Evolutionary conservation across 2,113 vertebrate species (phyloP).

Genomic region (Chamaetylas fuelleborni): DNA sequence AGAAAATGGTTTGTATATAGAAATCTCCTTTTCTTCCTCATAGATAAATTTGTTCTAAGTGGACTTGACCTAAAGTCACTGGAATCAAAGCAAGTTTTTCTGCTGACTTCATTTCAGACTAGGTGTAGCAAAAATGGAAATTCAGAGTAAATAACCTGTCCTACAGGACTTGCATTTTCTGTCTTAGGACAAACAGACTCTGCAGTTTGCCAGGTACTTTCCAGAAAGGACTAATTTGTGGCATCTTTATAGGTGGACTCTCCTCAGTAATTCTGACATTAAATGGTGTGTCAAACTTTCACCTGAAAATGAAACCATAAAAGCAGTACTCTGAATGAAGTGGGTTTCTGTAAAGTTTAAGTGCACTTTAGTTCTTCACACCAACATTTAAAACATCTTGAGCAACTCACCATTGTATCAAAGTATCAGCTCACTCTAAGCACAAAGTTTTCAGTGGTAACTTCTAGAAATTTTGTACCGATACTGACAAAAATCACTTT

Average conservation of each 20-base stretch:
- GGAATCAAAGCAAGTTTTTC: not conserved
- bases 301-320: not conserved
- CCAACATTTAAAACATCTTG: not conserved
- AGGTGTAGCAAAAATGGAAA: not conserved
- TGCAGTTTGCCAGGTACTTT: not conserved
- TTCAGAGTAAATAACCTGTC: not conserved
- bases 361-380: not conserved
- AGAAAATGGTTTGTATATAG: not conserved
- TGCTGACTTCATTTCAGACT: not conserved
- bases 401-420: not conserved
- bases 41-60: not conserved
- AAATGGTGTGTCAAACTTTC: not conserved
- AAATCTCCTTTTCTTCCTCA: not conserved
- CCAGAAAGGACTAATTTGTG: not conserved
- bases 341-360: not conserved
- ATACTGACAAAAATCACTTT: constrained; percentile 2
- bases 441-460: not conserved
- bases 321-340: not conserved
- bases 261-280: not conserved
- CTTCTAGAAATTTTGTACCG: not conserved
- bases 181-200: not conserved
- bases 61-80: not conserved
- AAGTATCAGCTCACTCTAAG: not conserved
- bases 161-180: not conserved
- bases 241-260: not conserved